Evolutionary conservation across 2,888 invertebrate genomes (phyloP).

Genomic region (Caenorhabditis wallacei): DNA sequence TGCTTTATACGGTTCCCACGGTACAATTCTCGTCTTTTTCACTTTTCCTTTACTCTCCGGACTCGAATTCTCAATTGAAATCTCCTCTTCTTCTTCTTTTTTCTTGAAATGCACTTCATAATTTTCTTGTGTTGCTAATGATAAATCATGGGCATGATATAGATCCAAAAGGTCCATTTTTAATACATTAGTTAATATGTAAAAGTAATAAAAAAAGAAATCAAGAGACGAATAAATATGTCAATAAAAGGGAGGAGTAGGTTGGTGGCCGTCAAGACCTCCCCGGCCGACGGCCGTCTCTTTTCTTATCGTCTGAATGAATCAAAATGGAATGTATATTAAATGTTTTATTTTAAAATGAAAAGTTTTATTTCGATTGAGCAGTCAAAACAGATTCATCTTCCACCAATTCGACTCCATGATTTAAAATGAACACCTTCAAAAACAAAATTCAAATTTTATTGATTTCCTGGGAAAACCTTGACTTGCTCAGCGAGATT

Average conservation of each 20-base stretch:
- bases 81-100: neutral
- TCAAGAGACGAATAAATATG: constrained; percentile 10
- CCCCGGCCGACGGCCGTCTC: constrained; percentile 15
- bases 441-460: neutral
- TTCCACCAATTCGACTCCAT: constrained; percentile 47
- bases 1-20: constrained; percentile 79
- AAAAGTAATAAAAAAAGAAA: neutral
- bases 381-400: constrained; percentile 37
- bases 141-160: constrained; percentile 71
- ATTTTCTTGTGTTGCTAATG: constrained; percentile 33
- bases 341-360: neutral
- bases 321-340: constrained; percentile 24
- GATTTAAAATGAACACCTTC: constrained; percentile 37
- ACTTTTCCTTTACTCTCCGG: constrained; percentile 47
- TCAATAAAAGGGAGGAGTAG: constrained; percentile 44
- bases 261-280: constrained; percentile 34
- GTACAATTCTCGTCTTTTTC: constrained; percentile 71
- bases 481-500: constrained; percentile 58
- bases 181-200: neutral
- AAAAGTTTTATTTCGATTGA: constrained; percentile 32
- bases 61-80: constrained; percentile 17
- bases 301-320: constrained; percentile 13
- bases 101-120: constrained; percentile 39
- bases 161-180: constrained; percentile 70
- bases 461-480: constrained; percentile 25